Evolutionary conservation across 2,888 invertebrate genomes (phyloP), one percentile per base, ranked within the genome.

Genomic region (Meghimatium bilineatum): DNA sequence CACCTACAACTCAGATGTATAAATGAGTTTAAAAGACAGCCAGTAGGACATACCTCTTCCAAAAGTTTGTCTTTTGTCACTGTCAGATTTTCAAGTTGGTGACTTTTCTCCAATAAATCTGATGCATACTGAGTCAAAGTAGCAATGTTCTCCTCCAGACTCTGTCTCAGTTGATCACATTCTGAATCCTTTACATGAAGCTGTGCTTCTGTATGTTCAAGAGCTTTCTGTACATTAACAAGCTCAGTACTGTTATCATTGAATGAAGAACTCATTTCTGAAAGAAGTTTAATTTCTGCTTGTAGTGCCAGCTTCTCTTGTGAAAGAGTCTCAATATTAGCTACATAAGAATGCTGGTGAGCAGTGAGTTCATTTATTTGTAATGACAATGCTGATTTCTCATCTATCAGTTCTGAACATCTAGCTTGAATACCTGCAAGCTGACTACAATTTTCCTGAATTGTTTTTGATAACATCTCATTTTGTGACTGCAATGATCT

Each of bases 1-100:
- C 2, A 29, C 3, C 29, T 63, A 29, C 29, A 63, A 36, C 17
- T 36, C 5, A 69, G 23, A 69, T 23, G 1, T 36, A 69, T 36
- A 69, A 34, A 69, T 69, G 5, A 69, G 36, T 69, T 12, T 26
- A 34, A 20, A 34, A 69, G 63, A 63, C 29, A 63, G 23, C 12
- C 23, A 66, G 29, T 82, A 79, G 80, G 78, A 44, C 81, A 74
- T n/a, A 83, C 72, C 56, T 87, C 83, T 38, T 83, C 76, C 56
- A 82, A 80, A 3, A 84, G 79, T 34, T 78, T 74, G n/a, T 87
- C 85, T 77, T 71, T 85, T 26, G 85, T 79, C 80, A 80, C 79
- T 56, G 87, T 60, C 63, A 82, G 75, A 10, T 66, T 86, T 78
- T 76, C 84, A 79, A 60, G 49, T 85, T 38, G 85, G 44, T 36